Evolutionary conservation across 2,797 vertebrate species (phyloP).

Genomic region (Sebastes hopkinsi): DNA sequence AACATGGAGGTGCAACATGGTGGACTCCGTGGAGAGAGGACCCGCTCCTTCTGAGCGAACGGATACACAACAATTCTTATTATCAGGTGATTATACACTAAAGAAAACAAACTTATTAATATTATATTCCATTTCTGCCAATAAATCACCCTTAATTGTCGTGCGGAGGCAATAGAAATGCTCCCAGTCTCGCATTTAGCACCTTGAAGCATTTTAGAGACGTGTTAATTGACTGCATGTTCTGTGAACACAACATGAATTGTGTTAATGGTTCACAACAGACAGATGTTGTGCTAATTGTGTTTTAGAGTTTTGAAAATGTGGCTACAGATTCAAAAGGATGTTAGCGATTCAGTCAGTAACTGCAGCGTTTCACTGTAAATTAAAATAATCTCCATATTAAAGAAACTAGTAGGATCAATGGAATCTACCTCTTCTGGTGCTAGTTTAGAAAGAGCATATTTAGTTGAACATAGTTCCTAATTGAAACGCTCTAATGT

Average conservation of each 20-base stretch:
- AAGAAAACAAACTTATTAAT: too few relatives aligned
- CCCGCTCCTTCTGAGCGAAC: too few relatives aligned
- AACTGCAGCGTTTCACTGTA: neutral
- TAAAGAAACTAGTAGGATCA: neutral
- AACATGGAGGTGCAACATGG: too few relatives aligned
- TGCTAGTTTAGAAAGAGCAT: neutral
- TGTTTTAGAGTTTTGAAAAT: neutral
- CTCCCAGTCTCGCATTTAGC: too few relatives aligned
- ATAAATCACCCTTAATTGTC: too few relatives aligned
- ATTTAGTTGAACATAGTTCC: neutral
- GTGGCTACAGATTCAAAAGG: neutral
- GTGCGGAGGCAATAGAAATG: too few relatives aligned
- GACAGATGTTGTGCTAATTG: neutral
- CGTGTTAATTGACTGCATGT: neutral
- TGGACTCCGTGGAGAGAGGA: too few relatives aligned
- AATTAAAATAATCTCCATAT: neutral
- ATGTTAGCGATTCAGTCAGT: neutral
- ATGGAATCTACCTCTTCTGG: constrained; percentile 4
- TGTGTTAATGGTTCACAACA: neutral
- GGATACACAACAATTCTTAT: too few relatives aligned
- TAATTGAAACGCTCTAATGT: neutral
- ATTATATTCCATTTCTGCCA: too few relatives aligned
- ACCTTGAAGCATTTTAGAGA: neutral
- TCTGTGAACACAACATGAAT: neutral
- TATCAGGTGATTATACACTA: too few relatives aligned